phyloP scores from a whole-genome alignment of 2,113 vertebrate species.

The Hipposideros armiger region DNA sequence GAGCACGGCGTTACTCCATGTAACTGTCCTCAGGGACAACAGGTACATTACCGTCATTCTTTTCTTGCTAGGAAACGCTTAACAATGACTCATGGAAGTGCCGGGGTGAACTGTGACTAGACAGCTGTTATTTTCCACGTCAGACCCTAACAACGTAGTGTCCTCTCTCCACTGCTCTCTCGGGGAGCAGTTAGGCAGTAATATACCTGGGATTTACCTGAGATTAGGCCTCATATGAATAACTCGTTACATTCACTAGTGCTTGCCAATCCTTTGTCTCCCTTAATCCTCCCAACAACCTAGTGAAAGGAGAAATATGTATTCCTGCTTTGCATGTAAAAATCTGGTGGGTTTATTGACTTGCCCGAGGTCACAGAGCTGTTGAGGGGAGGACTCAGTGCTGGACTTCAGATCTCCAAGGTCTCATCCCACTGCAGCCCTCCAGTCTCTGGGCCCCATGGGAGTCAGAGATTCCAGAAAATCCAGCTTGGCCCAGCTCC shows the following conservation, averaged over 20 bases:
- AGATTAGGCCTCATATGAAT: neutral
- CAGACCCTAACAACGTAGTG: neutral
- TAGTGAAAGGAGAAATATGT: neutral
- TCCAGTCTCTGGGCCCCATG: neutral
- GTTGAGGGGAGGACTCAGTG: neutral
- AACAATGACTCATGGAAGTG: neutral
- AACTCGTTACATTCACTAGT: neutral
- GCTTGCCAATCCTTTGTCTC: neutral
- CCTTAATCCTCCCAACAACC: neutral
- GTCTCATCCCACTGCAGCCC: neutral
- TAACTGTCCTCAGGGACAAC: neutral
- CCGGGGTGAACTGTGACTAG: neutral
- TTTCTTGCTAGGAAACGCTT: neutral
- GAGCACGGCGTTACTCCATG: neutral
- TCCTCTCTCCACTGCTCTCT: neutral
- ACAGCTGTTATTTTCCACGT: neutral
- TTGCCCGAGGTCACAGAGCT: neutral
- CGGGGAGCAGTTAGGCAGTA: neutral
- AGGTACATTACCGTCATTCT: neutral
- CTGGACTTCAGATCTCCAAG: neutral
- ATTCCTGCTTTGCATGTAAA: neutral
- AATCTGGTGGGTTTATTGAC: neutral
- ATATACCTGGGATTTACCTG: neutral
- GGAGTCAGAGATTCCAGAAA: neutral
- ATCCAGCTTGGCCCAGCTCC: neutral